Conservation (phyloP, 2,113 vertebrate species). For the Hoplias malabaricus region DNA sequence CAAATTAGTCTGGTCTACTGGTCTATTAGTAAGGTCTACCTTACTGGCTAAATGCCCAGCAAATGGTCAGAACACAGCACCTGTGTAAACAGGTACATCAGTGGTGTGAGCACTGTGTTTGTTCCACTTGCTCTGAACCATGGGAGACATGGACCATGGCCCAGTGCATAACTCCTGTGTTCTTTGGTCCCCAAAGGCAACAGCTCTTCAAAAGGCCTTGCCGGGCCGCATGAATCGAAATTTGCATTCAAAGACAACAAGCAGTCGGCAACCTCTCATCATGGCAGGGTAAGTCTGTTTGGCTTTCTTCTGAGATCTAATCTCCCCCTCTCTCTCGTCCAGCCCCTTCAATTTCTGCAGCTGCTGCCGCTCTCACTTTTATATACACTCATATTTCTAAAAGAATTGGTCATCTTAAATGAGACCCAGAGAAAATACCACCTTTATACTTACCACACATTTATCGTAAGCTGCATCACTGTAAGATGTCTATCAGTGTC, state of each 20-base stretch:
- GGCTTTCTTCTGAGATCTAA: conserved; percentile 39
- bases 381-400: conserved; percentile 1
- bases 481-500: not conserved
- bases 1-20: not conserved
- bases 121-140: conserved; percentile 32
- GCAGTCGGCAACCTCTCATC: conserved; percentile 28
- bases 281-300: conserved; percentile 28
- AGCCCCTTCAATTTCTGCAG: not conserved
- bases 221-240: conserved; percentile 37
- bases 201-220: conserved; percentile 22
- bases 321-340: not conserved
- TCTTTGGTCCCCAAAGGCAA: not conserved
- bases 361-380: not conserved
- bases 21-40: too few relatives aligned
- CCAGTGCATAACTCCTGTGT: not conserved
- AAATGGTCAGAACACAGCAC: conserved; percentile 25
- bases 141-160: conserved; percentile 27
- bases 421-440: not conserved
- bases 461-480: not conserved
- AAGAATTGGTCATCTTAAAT: not conserved
- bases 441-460: not conserved
- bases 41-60: conserved; percentile 20
- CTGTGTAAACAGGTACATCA: conserved; percentile 45
- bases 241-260: conserved; percentile 54
- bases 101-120: conserved; percentile 29